Evolutionary conservation across 2,113 vertebrate genomes (phyloP).

Genomic region (Promerops cafer): DNA sequence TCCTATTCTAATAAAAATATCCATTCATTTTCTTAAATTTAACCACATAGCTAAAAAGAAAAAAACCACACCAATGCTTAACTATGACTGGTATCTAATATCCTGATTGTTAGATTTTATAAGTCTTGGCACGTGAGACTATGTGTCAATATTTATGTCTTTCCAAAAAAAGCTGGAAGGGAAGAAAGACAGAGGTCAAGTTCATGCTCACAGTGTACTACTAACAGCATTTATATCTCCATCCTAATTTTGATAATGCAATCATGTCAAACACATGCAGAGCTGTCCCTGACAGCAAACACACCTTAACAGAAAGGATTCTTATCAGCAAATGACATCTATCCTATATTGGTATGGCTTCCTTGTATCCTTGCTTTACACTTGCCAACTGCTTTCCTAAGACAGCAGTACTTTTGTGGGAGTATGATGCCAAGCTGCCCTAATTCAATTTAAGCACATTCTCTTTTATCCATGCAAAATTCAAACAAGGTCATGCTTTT

Average conservation of each 20-base stretch:
- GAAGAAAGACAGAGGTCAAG: neutral
- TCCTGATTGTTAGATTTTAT: neutral
- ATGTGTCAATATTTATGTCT: neutral
- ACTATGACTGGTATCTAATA: neutral
- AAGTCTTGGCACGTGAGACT: neutral
- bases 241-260: neutral
- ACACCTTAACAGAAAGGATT: neutral
- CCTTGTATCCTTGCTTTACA: neutral
- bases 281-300: neutral
- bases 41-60: neutral
- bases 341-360: neutral
- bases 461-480: neutral
- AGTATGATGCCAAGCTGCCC: neutral
- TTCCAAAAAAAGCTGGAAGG: neutral
- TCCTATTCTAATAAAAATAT: neutral
- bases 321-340: neutral
- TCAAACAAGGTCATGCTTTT: neutral
- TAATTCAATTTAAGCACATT: slow-evolving; percentile 17
- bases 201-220: neutral
- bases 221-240: neutral
- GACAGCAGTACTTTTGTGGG: neutral
- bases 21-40: neutral
- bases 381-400: neutral
- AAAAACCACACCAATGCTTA: neutral
- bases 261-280: neutral